Evolutionary conservation across 2,797 vertebrate genomes (phyloP).

Genomic region (Lepidocolaptes lacrymiger): DNA sequence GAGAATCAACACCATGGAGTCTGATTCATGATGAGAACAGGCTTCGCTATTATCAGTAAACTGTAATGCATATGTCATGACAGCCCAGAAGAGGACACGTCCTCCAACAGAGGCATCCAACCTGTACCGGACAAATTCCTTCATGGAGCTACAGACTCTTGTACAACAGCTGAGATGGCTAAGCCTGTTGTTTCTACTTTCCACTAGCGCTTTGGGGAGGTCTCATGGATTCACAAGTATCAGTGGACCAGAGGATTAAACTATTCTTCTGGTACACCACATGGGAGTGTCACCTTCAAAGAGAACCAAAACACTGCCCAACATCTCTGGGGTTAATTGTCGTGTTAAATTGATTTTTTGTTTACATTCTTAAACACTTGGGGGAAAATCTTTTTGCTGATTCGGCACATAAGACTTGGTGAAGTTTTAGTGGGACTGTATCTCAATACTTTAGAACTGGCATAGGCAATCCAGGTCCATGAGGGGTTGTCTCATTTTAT

Average conservation of each 20-base stretch:
- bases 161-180: neutral
- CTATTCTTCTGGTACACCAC: accelerated
- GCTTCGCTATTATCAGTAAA: neutral
- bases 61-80: neutral
- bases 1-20: neutral
- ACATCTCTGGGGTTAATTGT: neutral
- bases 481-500: neutral
- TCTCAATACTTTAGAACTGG: neutral
- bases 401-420: neutral
- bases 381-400: neutral
- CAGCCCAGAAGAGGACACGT: neutral
- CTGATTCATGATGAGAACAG: neutral
- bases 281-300: neutral
- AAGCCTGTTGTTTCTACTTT: neutral
- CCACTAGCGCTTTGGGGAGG: neutral
- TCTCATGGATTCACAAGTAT: neutral
- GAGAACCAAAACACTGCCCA: neutral
- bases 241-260: neutral
- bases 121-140: neutral
- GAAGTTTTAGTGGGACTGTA: neutral
- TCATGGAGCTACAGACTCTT: neutral
- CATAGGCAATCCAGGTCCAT: neutral
- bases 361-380: neutral
- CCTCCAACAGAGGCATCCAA: neutral
- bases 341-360: neutral